Evolutionary conservation across 2,888 invertebrate genomes (phyloP).

Genomic region (Fissipunctia ypsillon): DNA sequence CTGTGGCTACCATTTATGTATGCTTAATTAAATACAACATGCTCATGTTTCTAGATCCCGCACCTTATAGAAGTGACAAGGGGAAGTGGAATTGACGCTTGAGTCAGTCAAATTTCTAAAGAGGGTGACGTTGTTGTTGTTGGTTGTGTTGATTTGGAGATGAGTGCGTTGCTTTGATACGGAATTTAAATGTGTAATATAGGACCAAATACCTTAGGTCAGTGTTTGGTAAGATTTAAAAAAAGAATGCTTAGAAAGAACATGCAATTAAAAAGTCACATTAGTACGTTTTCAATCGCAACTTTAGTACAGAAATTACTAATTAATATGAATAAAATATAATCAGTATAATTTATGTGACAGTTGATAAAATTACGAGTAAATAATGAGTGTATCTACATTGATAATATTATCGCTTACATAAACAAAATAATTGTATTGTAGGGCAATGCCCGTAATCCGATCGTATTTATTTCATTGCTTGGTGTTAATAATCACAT

Average conservation of each 20-base stretch:
- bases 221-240: background rate
- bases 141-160: too few relatives aligned
- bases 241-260: too few relatives aligned
- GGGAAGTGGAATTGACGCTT: constrained; percentile 16
- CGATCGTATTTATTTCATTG: background rate
- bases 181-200: background rate
- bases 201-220: too few relatives aligned
- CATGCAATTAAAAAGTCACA: background rate
- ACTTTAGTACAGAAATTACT: background rate
- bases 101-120: constrained; percentile 27
- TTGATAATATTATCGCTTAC: constrained; percentile 1
- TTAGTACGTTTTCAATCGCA: background rate
- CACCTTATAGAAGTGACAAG: constrained; percentile 12
- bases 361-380: constrained; percentile 4
- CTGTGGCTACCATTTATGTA: background rate
- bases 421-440: constrained; percentile 1
- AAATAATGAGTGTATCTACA: background rate
- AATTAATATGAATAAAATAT: constrained; percentile 6
- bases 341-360: constrained; percentile 14
- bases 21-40: background rate
- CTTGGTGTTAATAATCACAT: background rate
- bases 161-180: background rate
- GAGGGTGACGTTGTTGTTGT: background rate
- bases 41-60: background rate
- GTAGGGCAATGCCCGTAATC: constrained; percentile 10